These are phyloP conservation scores for Gibbula magus DNA, from an alignment of 2,888 invertebrate species.

Conservation along the genomic window DNA sequence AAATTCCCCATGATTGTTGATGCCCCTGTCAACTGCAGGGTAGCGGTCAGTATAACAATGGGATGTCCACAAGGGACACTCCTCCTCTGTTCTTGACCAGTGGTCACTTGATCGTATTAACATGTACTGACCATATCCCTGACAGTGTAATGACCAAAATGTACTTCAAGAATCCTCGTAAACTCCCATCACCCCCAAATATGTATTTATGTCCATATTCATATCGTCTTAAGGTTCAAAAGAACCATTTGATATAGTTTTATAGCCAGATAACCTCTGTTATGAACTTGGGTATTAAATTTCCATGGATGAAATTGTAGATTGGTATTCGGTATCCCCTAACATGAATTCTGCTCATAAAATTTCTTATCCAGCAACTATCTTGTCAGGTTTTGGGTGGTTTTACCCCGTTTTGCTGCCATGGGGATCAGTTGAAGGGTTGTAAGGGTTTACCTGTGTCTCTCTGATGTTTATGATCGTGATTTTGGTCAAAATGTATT, in stretches of 20 bases:
- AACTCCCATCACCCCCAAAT: constrained; percentile 4
- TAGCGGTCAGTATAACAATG: background rate
- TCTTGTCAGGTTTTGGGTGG: constrained; percentile 1
- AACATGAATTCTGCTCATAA: background rate
- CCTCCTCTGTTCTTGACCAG: background rate
- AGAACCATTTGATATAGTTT: background rate
- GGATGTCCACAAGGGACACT: background rate
- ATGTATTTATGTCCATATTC: constrained; percentile 11
- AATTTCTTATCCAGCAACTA: background rate
- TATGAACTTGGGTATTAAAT: constrained; percentile 9
- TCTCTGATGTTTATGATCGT: background rate
- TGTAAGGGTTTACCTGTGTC: background rate
- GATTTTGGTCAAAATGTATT: too few species aligned
- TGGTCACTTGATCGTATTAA: background rate
- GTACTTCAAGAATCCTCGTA: background rate
- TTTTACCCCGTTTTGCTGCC: background rate
- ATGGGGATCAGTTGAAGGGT: background rate
- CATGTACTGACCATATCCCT: background rate
- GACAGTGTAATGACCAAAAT: background rate
- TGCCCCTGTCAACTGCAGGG: too few species aligned
- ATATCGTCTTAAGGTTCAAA: background rate
- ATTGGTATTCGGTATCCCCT: background rate
- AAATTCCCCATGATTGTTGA: too few species aligned
- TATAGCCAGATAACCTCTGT: background rate
- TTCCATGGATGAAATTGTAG: constrained; percentile 1